Evolutionary conservation across 2,797 vertebrate genomes (phyloP).

Genomic region (Sebastolobus alascanus): DNA sequence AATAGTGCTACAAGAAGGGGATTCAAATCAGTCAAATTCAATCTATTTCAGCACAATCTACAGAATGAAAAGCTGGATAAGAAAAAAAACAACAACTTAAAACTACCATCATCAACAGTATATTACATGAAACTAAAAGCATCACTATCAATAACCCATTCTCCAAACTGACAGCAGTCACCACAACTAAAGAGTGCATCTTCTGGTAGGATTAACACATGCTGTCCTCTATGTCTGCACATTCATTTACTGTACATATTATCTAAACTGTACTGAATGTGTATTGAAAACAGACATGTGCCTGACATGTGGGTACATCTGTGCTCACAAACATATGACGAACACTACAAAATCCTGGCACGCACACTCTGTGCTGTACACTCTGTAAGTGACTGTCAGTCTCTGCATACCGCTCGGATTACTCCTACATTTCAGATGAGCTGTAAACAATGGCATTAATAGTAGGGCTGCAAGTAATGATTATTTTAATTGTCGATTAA

Average conservation of each 20-base stretch:
- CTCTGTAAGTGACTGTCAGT: neutral
- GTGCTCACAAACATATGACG: neutral
- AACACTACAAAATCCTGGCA: constrained; percentile 12
- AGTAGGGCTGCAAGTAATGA: neutral
- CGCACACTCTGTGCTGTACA: neutral
- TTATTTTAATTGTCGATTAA: no score
- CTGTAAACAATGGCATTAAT: neutral
- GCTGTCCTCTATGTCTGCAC: neutral
- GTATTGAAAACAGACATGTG: neutral
- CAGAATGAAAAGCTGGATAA: neutral
- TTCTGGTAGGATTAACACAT: neutral
- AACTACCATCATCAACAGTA: neutral
- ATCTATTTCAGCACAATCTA: neutral
- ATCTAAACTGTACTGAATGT: neutral
- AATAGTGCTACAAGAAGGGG: neutral
- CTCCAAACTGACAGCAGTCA: neutral
- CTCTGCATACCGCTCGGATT: neutral
- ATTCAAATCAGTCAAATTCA: neutral
- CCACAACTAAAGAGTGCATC: neutral
- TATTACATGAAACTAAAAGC: neutral
- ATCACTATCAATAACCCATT: neutral
- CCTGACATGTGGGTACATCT: neutral
- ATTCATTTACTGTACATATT: neutral
- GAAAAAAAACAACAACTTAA: neutral
- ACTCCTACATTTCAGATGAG: neutral